Evolutionary conservation across 2,888 invertebrate species (phyloP).

Genomic region (Polymixis flavicincta): DNA sequence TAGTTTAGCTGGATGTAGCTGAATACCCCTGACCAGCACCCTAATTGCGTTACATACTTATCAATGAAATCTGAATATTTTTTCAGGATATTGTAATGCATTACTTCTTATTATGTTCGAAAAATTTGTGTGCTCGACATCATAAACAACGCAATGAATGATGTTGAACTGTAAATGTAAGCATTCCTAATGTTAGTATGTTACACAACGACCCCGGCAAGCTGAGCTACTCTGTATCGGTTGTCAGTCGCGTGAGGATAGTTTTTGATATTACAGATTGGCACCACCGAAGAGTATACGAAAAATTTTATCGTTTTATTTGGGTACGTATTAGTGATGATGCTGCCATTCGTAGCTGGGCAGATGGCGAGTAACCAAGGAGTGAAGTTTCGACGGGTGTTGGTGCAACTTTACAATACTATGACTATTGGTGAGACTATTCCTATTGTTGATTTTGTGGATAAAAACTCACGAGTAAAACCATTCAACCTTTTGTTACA

Average conservation of each 20-base stretch:
- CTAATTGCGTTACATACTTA: too few species aligned
- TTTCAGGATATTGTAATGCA: too few species aligned
- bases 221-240: too few species aligned
- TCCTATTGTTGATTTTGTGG: background rate
- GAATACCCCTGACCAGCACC: background rate
- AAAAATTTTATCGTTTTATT: constrained; percentile 12
- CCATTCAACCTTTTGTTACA: background rate
- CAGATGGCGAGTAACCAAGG: constrained; percentile 28
- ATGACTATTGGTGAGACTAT: constrained; percentile 14
- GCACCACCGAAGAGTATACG: constrained; percentile 5
- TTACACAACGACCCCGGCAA: too few species aligned
- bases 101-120: too few species aligned
- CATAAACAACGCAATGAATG: too few species aligned
- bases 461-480: background rate
- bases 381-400: constrained; percentile 12
- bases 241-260: background rate
- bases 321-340: constrained; percentile 16
- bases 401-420: constrained; percentile 20
- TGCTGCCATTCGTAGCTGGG: constrained; percentile 35
- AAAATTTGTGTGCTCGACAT: too few species aligned
- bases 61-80: too few species aligned
- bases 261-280: constrained; percentile 30
- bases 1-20: background rate
- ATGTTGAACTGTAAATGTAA: too few species aligned
- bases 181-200: too few species aligned